Evolutionary conservation across 2,797 vertebrate species (phyloP).

Genomic region (Pogoniulus pusillus): DNA sequence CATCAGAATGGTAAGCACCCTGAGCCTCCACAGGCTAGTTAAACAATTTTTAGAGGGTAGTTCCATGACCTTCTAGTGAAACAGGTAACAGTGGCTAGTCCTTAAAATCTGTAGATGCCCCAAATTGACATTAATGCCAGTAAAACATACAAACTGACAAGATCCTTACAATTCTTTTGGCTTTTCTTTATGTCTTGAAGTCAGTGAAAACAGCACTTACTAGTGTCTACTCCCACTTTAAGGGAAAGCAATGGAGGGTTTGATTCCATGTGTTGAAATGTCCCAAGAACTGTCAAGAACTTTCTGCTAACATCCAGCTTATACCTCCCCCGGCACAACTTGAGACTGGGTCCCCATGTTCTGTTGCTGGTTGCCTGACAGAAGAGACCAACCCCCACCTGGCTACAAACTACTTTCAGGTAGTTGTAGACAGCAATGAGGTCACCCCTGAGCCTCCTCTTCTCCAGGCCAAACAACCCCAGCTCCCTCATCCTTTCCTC

Average conservation of each 20-base stretch:
- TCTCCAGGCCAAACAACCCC: too few species aligned
- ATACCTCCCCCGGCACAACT: too few species aligned
- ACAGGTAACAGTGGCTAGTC: background rate
- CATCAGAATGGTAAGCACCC: background rate
- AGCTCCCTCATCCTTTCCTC: too few species aligned
- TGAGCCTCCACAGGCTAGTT: background rate
- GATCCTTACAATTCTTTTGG: background rate
- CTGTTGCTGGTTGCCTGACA: too few species aligned
- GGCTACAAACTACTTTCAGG: too few species aligned
- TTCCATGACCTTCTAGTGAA: background rate
- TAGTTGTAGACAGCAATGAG: too few species aligned
- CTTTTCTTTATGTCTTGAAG: background rate
- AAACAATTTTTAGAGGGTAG: background rate
- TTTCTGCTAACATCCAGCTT: too few species aligned
- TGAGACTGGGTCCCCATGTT: too few species aligned
- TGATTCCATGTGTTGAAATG: background rate
- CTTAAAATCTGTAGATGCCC: background rate
- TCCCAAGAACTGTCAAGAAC: too few species aligned
- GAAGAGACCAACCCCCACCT: too few species aligned
- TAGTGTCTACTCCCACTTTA: background rate
- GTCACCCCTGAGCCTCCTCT: too few species aligned
- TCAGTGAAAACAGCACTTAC: background rate
- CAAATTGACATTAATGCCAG: background rate
- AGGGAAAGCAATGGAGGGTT: background rate
- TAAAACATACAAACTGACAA: background rate